A percentile compares a stretch with the other conserved stretches of the same genome.
Evolutionary conservation across 2,888 invertebrate genomes (phyloP).

Genomic region (Blomia tropicalis): DNA sequence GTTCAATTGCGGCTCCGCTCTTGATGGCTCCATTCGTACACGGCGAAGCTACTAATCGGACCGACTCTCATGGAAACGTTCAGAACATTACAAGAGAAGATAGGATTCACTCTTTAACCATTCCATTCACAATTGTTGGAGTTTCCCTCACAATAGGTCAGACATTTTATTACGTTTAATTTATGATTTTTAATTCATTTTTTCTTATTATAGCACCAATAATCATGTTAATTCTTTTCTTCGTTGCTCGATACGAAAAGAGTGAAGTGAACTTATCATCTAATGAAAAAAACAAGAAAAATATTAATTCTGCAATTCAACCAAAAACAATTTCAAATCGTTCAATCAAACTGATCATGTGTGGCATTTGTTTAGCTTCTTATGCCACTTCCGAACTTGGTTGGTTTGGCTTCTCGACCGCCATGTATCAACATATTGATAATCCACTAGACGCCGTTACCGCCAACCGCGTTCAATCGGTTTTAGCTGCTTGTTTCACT

Average conservation of each 20-base stretch:
- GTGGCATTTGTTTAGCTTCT: not conserved
- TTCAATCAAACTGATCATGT: not conserved
- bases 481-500: no score
- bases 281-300: not conserved
- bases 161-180: not conserved
- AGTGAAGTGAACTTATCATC: not conserved
- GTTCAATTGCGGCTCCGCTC: not conserved
- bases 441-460: not conserved
- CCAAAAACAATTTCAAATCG: no score
- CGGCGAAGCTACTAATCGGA: not conserved
- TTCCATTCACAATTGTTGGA: no score
- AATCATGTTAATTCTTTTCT: conserved; percentile 11
- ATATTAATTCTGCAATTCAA: no score
- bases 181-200: not conserved
- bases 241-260: not conserved
- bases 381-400: not conserved
- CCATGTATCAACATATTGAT: not conserved
- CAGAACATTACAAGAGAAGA: not conserved
- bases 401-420: not conserved
- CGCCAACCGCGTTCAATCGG: not conserved
- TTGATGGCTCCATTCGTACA: not conserved
- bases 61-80: no score
- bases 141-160: no score
- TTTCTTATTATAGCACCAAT: conserved; percentile 1
- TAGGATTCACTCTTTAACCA: not conserved